A percentile compares a stretch with the other conserved stretches of the same genome.
Evolutionary conservation across 2,113 vertebrate genomes (phyloP).

Genomic region (Onychorhynchus coronatus): DNA sequence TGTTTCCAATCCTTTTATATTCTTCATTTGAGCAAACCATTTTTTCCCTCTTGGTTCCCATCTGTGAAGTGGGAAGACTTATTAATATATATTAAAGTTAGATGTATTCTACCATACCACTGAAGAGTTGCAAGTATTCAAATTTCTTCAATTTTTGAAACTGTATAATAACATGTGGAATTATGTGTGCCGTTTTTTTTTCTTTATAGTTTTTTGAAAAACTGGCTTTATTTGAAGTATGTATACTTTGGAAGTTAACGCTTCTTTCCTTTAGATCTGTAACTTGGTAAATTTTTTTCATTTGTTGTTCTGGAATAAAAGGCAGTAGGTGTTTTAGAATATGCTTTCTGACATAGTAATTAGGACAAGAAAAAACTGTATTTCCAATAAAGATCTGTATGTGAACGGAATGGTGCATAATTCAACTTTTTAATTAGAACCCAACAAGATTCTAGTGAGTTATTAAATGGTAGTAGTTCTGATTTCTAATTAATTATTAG

Average conservation of each 20-base stretch:
- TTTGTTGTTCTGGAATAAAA: not conserved
- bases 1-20: constrained; percentile 10
- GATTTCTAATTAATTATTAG: not conserved
- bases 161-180: not conserved
- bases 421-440: not conserved
- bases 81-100: constrained; percentile 55
- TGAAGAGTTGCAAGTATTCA: constrained; percentile 5
- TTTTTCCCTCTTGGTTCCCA: not conserved
- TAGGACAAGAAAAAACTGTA: not conserved
- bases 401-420: not conserved
- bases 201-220: not conserved
- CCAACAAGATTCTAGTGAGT: not conserved
- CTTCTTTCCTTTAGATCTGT: not conserved
- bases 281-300: not conserved
- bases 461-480: not conserved
- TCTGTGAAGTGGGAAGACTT: constrained; percentile 60
- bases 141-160: not conserved
- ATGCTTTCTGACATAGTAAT: not conserved
- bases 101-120: not conserved
- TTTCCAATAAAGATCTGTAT: not conserved
- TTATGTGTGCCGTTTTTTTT: not conserved
- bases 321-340: not conserved
- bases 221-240: not conserved
- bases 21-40: not conserved
- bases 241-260: not conserved